Conservation (phyloP, 2,113 vertebrate genomes). For the Uria aalge region DNA sequence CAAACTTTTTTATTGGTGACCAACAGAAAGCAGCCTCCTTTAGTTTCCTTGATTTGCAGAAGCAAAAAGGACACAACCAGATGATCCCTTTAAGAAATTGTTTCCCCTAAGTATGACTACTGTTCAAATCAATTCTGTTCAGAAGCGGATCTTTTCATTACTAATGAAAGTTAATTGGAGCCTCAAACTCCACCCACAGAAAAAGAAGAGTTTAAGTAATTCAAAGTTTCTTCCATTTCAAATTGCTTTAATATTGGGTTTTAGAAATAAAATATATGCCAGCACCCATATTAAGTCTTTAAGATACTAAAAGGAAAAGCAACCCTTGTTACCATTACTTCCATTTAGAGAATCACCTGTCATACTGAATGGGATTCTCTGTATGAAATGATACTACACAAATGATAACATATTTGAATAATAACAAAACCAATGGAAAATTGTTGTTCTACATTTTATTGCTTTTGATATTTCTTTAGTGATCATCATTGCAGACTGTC, state of each 20-base stretch:
- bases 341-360: slow-evolving; percentile 25
- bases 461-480: slow-evolving; percentile 65
- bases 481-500: slow-evolving; percentile 61
- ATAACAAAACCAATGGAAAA: slow-evolving; percentile 42
- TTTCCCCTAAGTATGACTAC: background rate
- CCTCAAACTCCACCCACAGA: background rate
- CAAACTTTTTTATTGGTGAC: background rate
- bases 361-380: background rate
- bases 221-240: background rate
- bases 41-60: background rate
- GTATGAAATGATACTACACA: slow-evolving; percentile 10
- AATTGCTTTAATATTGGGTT: background rate
- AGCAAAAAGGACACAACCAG: background rate
- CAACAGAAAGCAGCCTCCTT: background rate
- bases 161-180: background rate
- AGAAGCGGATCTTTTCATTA: background rate
- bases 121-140: background rate
- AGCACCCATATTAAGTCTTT: background rate
- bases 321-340: background rate
- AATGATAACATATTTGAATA: slow-evolving; percentile 43
- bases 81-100: background rate
- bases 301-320: slow-evolving; percentile 14
- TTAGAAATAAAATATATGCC: background rate
- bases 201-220: background rate
- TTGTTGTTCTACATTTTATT: slow-evolving; percentile 64